These are phyloP conservation scores for Micropoecilia bifurca DNA, from an alignment of 2,797 vertebrate genomes.

Conservation along the genomic window DNA sequence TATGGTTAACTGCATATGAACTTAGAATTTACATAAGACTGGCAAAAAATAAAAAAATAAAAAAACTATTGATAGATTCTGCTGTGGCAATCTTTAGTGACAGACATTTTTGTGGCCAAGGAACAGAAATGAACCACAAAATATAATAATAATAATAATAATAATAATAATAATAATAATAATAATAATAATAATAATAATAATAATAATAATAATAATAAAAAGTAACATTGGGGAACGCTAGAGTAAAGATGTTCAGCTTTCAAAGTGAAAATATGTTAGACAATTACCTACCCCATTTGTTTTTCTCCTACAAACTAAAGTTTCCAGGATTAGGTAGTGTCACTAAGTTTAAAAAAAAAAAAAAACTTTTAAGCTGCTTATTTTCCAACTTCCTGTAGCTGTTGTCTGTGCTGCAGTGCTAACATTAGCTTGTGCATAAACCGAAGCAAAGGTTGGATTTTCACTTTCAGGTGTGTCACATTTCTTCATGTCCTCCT, in stretches of 20 bases:
- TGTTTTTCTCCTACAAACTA: neutral
- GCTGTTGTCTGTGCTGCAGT: neutral
- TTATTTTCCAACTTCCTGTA: neutral
- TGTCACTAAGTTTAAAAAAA: neutral
- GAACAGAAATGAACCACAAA: neutral
- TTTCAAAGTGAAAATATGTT: neutral
- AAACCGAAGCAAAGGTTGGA: neutral
- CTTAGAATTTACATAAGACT: neutral
- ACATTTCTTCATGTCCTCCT: neutral
- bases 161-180: neutral
- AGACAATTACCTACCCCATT: neutral
- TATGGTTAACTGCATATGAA: too few species aligned
- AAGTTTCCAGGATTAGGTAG: neutral
- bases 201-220: neutral
- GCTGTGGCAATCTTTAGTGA: neutral
- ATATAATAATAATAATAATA: neutral
- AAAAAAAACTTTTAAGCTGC: neutral
- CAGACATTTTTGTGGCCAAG: neutral
- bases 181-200: neutral
- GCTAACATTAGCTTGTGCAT: neutral
- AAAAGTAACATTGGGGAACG: neutral
- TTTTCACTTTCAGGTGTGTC: neutral
- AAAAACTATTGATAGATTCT: neutral
- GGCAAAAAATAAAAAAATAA: neutral
- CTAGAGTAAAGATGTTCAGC: neutral